Conservation (phyloP, 1,140 invertebrate species). For the Drosophila aff. region DNA sequence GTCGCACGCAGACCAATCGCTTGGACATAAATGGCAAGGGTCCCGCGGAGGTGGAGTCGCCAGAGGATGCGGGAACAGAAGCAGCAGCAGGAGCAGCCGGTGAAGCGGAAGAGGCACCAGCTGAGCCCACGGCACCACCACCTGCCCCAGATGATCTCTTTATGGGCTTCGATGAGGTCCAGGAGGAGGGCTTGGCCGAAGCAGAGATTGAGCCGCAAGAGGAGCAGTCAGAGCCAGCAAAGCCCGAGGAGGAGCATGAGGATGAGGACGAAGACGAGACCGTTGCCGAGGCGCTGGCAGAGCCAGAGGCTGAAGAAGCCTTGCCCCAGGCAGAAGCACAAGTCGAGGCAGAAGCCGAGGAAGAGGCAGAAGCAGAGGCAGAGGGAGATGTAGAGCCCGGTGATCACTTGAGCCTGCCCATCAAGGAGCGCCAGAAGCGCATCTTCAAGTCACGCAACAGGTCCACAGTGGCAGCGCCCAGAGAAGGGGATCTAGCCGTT, state of each 20-base stretch:
- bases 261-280: not conserved
- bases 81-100: not conserved
- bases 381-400: not conserved
- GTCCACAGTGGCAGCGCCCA: conserved; percentile 22
- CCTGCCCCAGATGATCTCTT: conserved; percentile 17
- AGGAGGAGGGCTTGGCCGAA: not conserved
- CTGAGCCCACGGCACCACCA: not conserved
- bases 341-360: not conserved
- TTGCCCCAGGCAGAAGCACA: not conserved
- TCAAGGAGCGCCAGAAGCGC: conserved; percentile 78
- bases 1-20: conserved; percentile 21
- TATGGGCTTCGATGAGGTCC: conserved; percentile 39
- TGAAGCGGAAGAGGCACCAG: not conserved
- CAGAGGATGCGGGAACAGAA: not conserved
- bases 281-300: not conserved
- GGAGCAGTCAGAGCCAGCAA: not conserved
- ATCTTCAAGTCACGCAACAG: conserved; percentile 80
- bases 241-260: not conserved
- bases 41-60: not conserved
- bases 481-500: not conserved
- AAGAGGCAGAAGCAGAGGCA: not conserved
- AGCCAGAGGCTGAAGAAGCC: not conserved
- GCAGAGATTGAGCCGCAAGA: not conserved
- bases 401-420: conserved; percentile 56
- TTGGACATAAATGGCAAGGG: conserved; percentile 4